phyloP scores from a whole-genome alignment of 37 sponge, comb jelly and placozoan species.

The Sycon ciliatum region DNA sequence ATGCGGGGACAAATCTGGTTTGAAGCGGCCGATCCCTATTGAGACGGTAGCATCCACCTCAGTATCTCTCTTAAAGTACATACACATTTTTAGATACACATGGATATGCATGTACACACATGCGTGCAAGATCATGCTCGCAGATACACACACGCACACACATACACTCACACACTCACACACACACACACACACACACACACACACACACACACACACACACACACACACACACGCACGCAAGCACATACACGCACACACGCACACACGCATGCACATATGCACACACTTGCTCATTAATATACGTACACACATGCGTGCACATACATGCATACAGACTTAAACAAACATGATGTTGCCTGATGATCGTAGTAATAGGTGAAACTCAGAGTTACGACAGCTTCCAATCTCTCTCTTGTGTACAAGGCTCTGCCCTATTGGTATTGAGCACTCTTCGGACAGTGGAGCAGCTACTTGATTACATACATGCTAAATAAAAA shows the following conservation, averaged over 20 bases:
- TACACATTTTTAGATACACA: neutral
- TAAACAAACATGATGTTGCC: neutral
- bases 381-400: too few species aligned
- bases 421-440: too few species aligned
- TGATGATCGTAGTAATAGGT: too few species aligned
- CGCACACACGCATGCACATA: neutral
- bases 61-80: too few species aligned
- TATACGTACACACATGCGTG: neutral
- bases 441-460: too few species aligned
- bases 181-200: slow-evolving; percentile 17
- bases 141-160: neutral
- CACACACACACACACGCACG: neutral
- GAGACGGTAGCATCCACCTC: too few species aligned
- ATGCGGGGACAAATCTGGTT: too few species aligned
- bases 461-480: too few species aligned
- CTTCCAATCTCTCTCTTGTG: too few species aligned
- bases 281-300: neutral
- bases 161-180: neutral
- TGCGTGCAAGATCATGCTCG: slow-evolving; percentile 1
- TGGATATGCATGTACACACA: neutral
- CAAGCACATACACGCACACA: slow-evolving; percentile 18
- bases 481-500: too few species aligned
- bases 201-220: slow-evolving; percentile 10
- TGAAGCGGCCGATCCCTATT: too few species aligned
- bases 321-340: neutral